These are phyloP conservation scores for Sphecodes monilicornis DNA, from an alignment of 2,888 invertebrate species.

Conservation along the genomic window DNA sequence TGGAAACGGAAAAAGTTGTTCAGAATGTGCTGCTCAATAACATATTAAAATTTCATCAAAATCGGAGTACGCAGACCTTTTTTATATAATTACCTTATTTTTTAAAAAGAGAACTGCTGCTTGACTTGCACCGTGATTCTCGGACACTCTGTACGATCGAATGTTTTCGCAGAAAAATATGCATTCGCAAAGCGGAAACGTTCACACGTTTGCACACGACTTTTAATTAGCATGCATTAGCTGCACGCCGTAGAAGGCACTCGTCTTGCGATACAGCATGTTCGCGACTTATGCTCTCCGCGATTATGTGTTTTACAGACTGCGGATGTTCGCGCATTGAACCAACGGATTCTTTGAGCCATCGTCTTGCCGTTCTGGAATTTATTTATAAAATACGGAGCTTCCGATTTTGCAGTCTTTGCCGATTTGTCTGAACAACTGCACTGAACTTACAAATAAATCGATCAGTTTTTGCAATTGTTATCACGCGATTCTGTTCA, in stretches of 20 bases:
- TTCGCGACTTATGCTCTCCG: neutral
- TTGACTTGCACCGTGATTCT: neutral
- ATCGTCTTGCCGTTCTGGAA: neutral
- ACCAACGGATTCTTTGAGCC: neutral
- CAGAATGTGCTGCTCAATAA: too few species aligned
- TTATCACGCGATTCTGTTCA: too few species aligned
- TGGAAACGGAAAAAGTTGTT: too few species aligned
- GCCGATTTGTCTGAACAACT: too few species aligned
- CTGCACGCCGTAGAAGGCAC: conserved; percentile 32
- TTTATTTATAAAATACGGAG: neutral
- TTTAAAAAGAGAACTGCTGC: neutral
- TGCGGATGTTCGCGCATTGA: neutral
- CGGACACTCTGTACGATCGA: neutral
- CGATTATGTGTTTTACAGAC: neutral
- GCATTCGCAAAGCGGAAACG: neutral
- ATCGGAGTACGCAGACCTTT: too few species aligned
- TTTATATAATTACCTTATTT: too few species aligned
- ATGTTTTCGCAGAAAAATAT: neutral
- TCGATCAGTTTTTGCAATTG: too few species aligned
- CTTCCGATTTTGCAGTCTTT: too few species aligned
- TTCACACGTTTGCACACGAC: neutral
- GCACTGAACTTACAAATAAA: too few species aligned
- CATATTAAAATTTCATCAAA: too few species aligned
- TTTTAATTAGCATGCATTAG: conserved; percentile 11
- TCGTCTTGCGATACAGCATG: conserved; percentile 13